Conservation (phyloP, 2,888 invertebrate genomes). For the Herminia tarsipennalis region DNA sequence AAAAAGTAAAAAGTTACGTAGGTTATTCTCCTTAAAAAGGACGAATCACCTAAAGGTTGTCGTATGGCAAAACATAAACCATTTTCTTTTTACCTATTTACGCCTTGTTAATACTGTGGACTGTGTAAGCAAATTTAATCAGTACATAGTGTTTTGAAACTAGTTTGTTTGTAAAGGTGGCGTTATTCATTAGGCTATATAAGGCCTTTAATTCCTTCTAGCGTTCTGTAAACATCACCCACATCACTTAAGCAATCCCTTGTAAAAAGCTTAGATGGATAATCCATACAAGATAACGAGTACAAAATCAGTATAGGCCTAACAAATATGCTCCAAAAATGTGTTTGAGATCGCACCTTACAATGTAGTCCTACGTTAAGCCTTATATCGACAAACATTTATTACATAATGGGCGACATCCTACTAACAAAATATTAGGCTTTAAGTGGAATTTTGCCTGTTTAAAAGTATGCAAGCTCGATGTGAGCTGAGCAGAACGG, state of each 20-base stretch:
- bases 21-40: too few relatives aligned
- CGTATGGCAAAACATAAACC: too few relatives aligned
- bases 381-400: neutral
- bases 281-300: slow-evolving; percentile 32
- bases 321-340: slow-evolving; percentile 6
- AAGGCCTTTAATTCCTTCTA: slow-evolving; percentile 24
- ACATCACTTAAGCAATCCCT: slow-evolving; percentile 33
- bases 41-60: too few relatives aligned
- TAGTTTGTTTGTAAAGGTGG: slow-evolving; percentile 23
- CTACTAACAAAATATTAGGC: too few relatives aligned
- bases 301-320: slow-evolving; percentile 19
- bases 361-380: neutral
- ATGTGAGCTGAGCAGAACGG: too few relatives aligned
- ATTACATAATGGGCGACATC: neutral
- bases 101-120: too few relatives aligned
- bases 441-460: too few relatives aligned
- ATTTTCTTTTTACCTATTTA: too few relatives aligned
- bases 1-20: too few relatives aligned
- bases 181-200: slow-evolving; percentile 15
- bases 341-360: neutral
- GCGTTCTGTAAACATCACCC: slow-evolving; percentile 19
- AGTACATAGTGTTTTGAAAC: too few relatives aligned
- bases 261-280: slow-evolving; percentile 39
- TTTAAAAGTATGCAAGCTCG: too few relatives aligned
- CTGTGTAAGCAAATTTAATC: too few relatives aligned